A percentile compares a stretch with the other conserved stretches of the same genome.
Conservation (phyloP, 2,888 invertebrate genomes). For the Pyrochroa serraticornis region DNA sequence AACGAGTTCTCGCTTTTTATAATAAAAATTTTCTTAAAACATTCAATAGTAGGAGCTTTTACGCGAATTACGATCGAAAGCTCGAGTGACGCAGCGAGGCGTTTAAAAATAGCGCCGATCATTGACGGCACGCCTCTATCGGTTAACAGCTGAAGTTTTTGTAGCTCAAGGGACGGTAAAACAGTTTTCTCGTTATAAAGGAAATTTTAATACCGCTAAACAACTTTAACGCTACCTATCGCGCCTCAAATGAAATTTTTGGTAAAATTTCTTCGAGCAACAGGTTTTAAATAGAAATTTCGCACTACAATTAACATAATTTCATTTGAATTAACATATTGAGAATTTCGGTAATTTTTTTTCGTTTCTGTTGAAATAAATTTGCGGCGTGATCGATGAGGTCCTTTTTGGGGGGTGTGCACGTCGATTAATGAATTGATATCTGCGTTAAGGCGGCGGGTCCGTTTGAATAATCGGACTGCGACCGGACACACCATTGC, state of each 20-base stretch:
- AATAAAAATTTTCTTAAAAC: too few relatives aligned
- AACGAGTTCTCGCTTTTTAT: not conserved
- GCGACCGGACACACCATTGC: slow-evolving; percentile 46
- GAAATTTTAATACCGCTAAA: slow-evolving; percentile 28
- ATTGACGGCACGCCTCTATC: slow-evolving; percentile 46
- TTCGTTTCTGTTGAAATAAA: too few relatives aligned
- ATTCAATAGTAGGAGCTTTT: too few relatives aligned
- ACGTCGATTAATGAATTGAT: slow-evolving; percentile 38
- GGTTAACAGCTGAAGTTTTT: slow-evolving; percentile 53
- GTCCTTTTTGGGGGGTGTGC: too few relatives aligned
- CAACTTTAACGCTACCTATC: not conserved
- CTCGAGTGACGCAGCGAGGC: not conserved
- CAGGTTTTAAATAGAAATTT: too few relatives aligned
- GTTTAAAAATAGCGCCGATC: slow-evolving; percentile 27
- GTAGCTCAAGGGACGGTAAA: slow-evolving; percentile 46
- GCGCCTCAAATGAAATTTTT: too few relatives aligned
- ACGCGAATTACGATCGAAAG: not conserved
- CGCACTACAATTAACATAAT: too few relatives aligned
- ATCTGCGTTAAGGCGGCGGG: slow-evolving; percentile 38
- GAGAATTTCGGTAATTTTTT: too few relatives aligned
- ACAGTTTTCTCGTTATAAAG: slow-evolving; percentile 45
- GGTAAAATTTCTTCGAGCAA: too few relatives aligned
- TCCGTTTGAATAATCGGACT: slow-evolving; percentile 48
- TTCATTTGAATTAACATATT: too few relatives aligned
- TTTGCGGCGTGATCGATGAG: too few relatives aligned